Base-by-base conservation (phyloP, 2,888 invertebrate species). In the Cordilura impudica region DNA sequence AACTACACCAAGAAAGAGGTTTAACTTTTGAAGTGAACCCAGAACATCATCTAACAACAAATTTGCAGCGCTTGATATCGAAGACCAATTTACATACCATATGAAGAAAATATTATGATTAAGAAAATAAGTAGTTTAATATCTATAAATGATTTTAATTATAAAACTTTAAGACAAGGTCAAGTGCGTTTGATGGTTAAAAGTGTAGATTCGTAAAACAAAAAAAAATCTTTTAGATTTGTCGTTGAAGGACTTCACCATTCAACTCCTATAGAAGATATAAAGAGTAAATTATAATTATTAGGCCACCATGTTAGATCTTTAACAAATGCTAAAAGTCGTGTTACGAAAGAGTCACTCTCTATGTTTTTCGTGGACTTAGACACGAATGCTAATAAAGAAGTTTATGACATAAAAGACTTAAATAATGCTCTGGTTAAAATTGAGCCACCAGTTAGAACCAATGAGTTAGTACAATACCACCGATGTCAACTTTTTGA, bases 181-280 rank as follows among this genome's bases (percentile, higher is more conserved):
- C 35, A 70, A 31, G 21, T 66, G 4, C 43, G 65, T 21, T 21
- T 67, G 18, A 26, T 58, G n/a, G 23, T 67, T 29, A 58, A 66
- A 45, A 29, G 29, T 21, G 4, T 60, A 35, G 54, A 58, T 16
- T 2, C 2, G 1, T 29, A 6, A 29, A 29, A 2, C 2, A 29
- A 29, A 29, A 39, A 56, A 31, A 43, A 58, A 19, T 58, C 66
- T n/a, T 71, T 58, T 60, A 71, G 76, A 45, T 58, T 66, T 12
- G 45, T 71, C 19, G 56, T 71, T 21, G 65, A 76, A 65, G 71
- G 53, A 18, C 31, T 77, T 16, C 71, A 71, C 21, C 60, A 53
- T 31, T 53, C 76, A 18, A 71, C 70, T 6, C 47, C 47, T 6
- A 14, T 21, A 14, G 49, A 21, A 16, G 56, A 56, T n/a, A 75